These are phyloP conservation scores for Ornithoptera alexandrae DNA, from an alignment of 2,888 invertebrate species.

Conservation along the genomic window DNA sequence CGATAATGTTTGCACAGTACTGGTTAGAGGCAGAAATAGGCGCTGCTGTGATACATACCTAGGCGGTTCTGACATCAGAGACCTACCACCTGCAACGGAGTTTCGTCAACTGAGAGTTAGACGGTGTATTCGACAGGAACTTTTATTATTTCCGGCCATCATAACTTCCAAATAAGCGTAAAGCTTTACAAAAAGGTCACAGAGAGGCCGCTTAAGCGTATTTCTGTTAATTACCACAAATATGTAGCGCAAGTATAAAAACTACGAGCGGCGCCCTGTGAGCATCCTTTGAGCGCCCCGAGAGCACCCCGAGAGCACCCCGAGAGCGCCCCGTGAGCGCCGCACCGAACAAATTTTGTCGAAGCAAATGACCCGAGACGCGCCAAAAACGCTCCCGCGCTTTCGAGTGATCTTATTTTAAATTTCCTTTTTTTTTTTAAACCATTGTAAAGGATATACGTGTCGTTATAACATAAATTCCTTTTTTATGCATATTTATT, in stretches of 20 bases:
- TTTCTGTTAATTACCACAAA: constrained; percentile 74
- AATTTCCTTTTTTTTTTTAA: constrained; percentile 11
- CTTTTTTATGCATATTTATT: no score
- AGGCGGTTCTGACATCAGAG: no score
- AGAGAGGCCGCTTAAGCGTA: constrained; percentile 46
- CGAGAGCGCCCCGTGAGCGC: neutral
- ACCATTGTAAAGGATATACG: neutral
- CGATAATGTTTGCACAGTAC: no score
- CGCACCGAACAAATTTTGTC: constrained; percentile 48
- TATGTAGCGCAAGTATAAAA: constrained; percentile 47
- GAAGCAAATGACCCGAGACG: constrained; percentile 25
- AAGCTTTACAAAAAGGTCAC: constrained; percentile 31
- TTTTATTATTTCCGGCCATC: constrained; percentile 26
- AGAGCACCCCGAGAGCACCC: neutral
- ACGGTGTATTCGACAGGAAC: neutral
- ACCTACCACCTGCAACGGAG: no score
- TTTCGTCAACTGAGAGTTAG: no score
- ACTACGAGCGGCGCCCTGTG: constrained; percentile 18
- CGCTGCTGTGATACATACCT: no score
- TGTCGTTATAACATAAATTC: no score
- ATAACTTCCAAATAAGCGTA: constrained; percentile 40
- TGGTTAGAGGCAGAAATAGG: no score
- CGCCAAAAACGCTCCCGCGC: constrained; percentile 20
- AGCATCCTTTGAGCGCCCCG: neutral
- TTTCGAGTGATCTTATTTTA: constrained; percentile 5